These are phyloP conservation scores for Thomomys bottae DNA, from an alignment of 2,113 vertebrate species.

Conservation along the genomic window DNA sequence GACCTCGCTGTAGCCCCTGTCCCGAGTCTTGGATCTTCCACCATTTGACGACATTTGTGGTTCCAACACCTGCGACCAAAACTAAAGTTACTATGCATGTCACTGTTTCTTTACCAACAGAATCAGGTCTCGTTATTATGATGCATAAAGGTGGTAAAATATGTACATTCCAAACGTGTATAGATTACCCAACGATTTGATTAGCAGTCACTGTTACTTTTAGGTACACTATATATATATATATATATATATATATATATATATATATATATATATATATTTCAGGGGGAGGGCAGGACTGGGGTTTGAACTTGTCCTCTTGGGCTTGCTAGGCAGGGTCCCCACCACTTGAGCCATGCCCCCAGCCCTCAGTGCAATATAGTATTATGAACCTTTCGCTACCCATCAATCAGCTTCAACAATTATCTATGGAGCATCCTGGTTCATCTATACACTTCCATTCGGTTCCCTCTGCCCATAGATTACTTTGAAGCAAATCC, in stretches of 20 bases:
- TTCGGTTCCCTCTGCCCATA: neutral
- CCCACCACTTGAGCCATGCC: too few species aligned
- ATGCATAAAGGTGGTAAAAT: conserved; percentile 2
- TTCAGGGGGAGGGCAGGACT: too few species aligned
- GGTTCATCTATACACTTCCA: neutral
- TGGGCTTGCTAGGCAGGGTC: too few species aligned
- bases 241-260: too few species aligned
- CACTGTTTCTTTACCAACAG: neutral
- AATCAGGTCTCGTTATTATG: neutral
- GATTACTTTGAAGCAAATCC: neutral
- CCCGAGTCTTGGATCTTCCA: conserved; percentile 57
- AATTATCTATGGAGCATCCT: neutral
- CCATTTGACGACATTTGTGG: conserved; percentile 81
- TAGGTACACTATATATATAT: too few species aligned
- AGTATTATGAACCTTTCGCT: neutral
- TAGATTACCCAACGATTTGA: neutral
- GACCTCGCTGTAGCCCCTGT: conserved; percentile 86
- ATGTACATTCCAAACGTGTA: neutral
- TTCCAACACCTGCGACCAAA: conserved; percentile 59
- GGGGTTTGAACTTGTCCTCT: too few species aligned
- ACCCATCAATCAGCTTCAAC: neutral
- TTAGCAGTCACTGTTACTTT: too few species aligned
- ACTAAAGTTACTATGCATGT: conserved; percentile 7
- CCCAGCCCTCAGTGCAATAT: neutral
- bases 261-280: too few species aligned